Percentiles rank a stretch among this genome's conserved stretches.
Evolutionary conservation across 1,140 invertebrate species (phyloP).

Genomic region (Heliconius melpomene): DNA sequence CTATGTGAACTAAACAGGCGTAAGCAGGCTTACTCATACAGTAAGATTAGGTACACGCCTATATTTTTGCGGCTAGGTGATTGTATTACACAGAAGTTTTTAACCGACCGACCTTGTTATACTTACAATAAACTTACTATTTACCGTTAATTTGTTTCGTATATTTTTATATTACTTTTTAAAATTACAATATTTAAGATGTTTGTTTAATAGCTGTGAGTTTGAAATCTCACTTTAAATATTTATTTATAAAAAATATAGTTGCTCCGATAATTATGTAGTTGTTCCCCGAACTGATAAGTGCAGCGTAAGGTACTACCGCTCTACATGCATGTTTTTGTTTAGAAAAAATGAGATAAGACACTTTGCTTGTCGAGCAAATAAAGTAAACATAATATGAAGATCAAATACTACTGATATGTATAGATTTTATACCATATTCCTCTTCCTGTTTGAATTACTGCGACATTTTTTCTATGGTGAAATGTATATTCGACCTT

Average conservation of each 20-base stretch:
- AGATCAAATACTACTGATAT: not conserved
- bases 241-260: no score
- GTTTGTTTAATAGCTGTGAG: not conserved
- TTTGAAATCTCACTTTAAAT: no score
- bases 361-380: not conserved
- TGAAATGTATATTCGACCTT: not conserved
- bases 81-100: conserved; percentile 7
- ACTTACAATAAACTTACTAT: conserved; percentile 6
- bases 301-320: no score
- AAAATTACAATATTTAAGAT: not conserved
- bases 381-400: not conserved
- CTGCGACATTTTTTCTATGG: not conserved
- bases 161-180: not conserved
- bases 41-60: not conserved
- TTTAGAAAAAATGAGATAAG: not conserved
- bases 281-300: no score
- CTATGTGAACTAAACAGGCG: not conserved
- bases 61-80: conserved; percentile 8
- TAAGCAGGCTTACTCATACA: not conserved
- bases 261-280: no score
- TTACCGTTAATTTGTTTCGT: not conserved
- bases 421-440: not conserved
- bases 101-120: conserved; percentile 14
- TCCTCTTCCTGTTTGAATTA: no score
- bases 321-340: no score